A percentile compares a stretch with the other conserved stretches of the same genome.
Evolutionary conservation across 2,797 vertebrate genomes (phyloP).

Genomic region (Arrhamphus sclerolepis): DNA sequence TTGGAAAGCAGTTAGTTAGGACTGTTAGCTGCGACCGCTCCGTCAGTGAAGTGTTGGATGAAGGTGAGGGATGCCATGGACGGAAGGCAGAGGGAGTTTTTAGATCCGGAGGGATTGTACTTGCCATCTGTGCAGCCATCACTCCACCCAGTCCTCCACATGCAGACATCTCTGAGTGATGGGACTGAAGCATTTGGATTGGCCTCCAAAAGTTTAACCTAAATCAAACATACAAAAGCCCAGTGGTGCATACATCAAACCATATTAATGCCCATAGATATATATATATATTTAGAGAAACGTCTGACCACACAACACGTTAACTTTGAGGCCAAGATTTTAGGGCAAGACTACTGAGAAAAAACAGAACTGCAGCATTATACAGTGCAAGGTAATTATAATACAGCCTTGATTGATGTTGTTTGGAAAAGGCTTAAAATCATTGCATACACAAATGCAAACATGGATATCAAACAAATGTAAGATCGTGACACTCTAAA

Average conservation of each 20-base stretch:
- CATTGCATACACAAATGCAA: slow-evolving; percentile 19
- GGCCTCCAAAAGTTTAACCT: slow-evolving; percentile 67
- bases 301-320: slow-evolving; percentile 59
- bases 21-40: slow-evolving; percentile 29
- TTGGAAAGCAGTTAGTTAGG: slow-evolving; percentile 22
- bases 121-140: slow-evolving; percentile 71
- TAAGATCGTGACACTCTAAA: slow-evolving; percentile 38
- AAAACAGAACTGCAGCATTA: slow-evolving; percentile 56
- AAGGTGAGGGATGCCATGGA: slow-evolving; percentile 56
- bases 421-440: slow-evolving; percentile 29
- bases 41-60: slow-evolving; percentile 30
- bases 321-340: slow-evolving; percentile 62
- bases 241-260: slow-evolving; percentile 65
- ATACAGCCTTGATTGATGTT: slow-evolving; percentile 54
- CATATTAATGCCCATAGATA: slow-evolving; percentile 58
- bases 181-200: slow-evolving; percentile 67
- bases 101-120: slow-evolving; percentile 71
- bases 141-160: slow-evolving; percentile 69
- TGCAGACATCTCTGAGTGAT: slow-evolving; percentile 82
- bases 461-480: slow-evolving; percentile 53
- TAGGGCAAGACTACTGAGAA: slow-evolving; percentile 47
- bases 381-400: slow-evolving; percentile 54
- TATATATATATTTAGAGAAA: slow-evolving; percentile 65
- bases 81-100: slow-evolving; percentile 70
- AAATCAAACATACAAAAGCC: slow-evolving; percentile 73